These are phyloP conservation scores for Eriosoma lanigerum DNA, from an alignment of 1,140 invertebrate species.

Conservation along the genomic window DNA sequence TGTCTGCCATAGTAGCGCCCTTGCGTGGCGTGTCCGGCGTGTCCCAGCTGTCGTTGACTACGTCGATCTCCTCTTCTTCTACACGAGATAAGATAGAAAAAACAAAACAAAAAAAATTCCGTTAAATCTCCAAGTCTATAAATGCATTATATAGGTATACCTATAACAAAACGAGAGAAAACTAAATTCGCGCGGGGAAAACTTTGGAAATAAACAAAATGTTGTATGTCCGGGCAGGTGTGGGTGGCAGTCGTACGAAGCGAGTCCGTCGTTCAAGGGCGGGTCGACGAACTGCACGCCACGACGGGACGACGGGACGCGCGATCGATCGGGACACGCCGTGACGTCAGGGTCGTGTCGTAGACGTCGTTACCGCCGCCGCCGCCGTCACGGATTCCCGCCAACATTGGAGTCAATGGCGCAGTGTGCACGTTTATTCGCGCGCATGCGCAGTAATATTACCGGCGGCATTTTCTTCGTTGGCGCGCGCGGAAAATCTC, in stretches of 20 bases:
- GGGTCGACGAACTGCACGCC: slow-evolving; percentile 19
- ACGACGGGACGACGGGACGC: background rate
- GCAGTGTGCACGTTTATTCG: background rate
- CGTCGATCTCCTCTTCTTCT: slow-evolving; percentile 47
- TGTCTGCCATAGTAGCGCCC: slow-evolving; percentile 45
- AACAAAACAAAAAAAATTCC: slow-evolving; percentile 3
- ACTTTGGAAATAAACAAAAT: background rate
- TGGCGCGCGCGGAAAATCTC: slow-evolving; percentile 47
- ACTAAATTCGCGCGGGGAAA: background rate
- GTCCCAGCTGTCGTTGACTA: slow-evolving; percentile 45
- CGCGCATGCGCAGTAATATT: background rate
- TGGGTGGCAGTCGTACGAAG: background rate
- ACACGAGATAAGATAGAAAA: background rate
- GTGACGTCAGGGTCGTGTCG: slow-evolving; percentile 48
- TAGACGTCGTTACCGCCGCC: background rate
- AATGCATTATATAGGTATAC: no score
- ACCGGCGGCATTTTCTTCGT: slow-evolving; percentile 15
- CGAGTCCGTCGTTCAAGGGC: slow-evolving; percentile 31
- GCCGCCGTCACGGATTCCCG: slow-evolving; percentile 8
- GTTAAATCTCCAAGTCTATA: no score
- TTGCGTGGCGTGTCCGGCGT: slow-evolving; percentile 17
- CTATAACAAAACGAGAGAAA: no score
- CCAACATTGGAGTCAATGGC: slow-evolving; percentile 28
- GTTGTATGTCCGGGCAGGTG: background rate
- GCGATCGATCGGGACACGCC: slow-evolving; percentile 15